Evolutionary conservation across 2,888 invertebrate species (phyloP).

Genomic region (Parascotia fuliginaria): DNA sequence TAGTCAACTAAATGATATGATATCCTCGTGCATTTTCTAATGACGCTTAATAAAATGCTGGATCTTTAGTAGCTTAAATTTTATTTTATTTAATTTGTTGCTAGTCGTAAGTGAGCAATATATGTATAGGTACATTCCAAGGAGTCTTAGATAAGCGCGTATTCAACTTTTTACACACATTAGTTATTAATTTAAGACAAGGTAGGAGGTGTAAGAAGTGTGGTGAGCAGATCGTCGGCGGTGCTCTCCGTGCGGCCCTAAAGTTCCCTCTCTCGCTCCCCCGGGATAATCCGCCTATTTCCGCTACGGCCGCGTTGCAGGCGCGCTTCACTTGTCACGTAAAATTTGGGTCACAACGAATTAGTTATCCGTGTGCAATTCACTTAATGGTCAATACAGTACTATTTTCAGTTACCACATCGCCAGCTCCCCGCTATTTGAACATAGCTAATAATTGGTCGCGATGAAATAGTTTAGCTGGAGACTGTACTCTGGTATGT

Average conservation of each 20-base stretch:
- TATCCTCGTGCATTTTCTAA: conserved; percentile 1
- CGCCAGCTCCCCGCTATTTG: conserved; percentile 29
- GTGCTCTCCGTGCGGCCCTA: conserved; percentile 61
- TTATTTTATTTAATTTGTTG: not conserved
- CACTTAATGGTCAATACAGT: conserved; percentile 57
- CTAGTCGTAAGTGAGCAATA: too few relatives aligned
- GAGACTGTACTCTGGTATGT: conserved; percentile 48
- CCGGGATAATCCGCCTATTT: conserved; percentile 69
- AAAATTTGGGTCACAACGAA: conserved; percentile 77
- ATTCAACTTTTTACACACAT: conserved; percentile 31
- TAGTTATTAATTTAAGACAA: conserved; percentile 35
- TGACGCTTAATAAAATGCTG: not conserved
- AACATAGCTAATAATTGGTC: conserved; percentile 39
- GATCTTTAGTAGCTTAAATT: conserved; percentile 19
- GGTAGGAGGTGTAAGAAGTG: conserved; percentile 32
- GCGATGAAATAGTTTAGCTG: conserved; percentile 48
- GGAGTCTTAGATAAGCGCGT: too few relatives aligned
- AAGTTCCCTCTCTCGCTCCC: conserved; percentile 59
- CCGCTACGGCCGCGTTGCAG: conserved; percentile 52
- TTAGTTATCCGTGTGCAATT: conserved; percentile 68
- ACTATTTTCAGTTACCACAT: conserved; percentile 45
- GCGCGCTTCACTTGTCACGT: conserved; percentile 63
- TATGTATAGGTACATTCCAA: too few relatives aligned
- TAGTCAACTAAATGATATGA: not conserved
- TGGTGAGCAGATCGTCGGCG: conserved; percentile 41